Conservation (phyloP, 2,113 vertebrate genomes). For the Dipodomys stephensi region DNA sequence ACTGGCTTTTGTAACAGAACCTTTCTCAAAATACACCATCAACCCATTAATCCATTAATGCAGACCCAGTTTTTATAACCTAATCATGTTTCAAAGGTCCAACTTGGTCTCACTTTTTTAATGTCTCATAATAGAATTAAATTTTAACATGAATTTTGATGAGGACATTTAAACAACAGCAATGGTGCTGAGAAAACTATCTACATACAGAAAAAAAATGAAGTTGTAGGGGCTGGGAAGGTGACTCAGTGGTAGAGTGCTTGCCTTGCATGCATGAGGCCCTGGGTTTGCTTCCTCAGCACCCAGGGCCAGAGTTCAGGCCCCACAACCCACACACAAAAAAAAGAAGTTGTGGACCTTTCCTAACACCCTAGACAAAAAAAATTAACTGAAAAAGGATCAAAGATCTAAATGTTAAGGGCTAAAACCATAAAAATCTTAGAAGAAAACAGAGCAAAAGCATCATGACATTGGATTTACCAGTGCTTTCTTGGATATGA, state of each 20-base stretch:
- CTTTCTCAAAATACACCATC: background rate
- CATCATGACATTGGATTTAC: background rate
- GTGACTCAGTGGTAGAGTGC: no score
- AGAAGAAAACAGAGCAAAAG: no score
- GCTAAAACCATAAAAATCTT: constrained; percentile 3
- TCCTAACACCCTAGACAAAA: background rate
- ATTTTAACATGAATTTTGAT: background rate
- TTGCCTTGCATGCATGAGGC: no score
- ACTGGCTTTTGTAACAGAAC: background rate
- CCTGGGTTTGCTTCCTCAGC: no score
- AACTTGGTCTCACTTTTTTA: background rate
- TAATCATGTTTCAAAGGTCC: background rate
- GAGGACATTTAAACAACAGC: background rate
- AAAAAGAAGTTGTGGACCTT: background rate
- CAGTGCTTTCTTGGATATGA: constrained; percentile 22
- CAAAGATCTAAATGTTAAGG: background rate
- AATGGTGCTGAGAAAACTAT: background rate
- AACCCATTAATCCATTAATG: background rate
- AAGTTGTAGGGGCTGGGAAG: no score
- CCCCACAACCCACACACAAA: no score
- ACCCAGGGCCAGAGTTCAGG: no score
- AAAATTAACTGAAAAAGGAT: background rate
- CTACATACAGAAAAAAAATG: background rate
- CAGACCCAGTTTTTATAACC: background rate
- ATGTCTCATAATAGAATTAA: background rate